These are phyloP conservation scores for Lagorchestes hirsutus DNA, from an alignment of 2,797 vertebrate species.

Conservation along the genomic window DNA sequence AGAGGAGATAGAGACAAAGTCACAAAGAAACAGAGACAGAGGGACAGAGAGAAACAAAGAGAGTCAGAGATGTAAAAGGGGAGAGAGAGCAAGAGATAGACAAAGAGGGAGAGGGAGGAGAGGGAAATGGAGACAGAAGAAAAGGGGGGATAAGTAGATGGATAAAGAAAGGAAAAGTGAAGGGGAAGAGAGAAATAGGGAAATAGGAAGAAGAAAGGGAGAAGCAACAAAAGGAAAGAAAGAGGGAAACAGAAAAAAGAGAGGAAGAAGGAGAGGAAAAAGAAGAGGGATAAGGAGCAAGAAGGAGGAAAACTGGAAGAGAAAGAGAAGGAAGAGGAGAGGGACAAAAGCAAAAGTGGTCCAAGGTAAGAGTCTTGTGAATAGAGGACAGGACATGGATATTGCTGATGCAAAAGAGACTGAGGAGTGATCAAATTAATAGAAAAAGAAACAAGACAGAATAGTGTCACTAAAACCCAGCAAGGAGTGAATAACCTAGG, in stretches of 20 bases:
- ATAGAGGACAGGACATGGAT: not conserved
- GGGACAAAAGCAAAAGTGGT: not conserved
- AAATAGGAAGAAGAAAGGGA: not conserved
- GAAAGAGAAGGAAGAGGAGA: not conserved
- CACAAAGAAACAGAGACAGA: not conserved
- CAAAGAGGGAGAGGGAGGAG: not conserved
- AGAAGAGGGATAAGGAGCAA: not conserved
- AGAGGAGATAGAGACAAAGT: not conserved
- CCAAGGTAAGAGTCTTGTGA: not conserved
- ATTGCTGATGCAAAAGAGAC: not conserved
- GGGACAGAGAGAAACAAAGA: not conserved
- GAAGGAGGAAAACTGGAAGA: not conserved
- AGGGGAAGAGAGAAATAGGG: not conserved
- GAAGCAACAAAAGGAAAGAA: not conserved
- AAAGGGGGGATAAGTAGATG: not conserved
- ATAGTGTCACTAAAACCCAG: not conserved
- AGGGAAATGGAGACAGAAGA: not conserved
- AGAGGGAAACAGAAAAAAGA: not conserved
- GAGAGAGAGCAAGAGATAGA: not conserved
- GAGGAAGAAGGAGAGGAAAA: not conserved
- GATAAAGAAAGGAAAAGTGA: not conserved
- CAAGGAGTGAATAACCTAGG: not conserved
- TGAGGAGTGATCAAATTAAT: not conserved
- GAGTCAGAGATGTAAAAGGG: not conserved
- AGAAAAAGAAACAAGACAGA: not conserved